Evolutionary conservation across 2,113 vertebrate species (phyloP), one percentile per base, ranked within the genome.

Genomic region (Cinclus cinclus): DNA sequence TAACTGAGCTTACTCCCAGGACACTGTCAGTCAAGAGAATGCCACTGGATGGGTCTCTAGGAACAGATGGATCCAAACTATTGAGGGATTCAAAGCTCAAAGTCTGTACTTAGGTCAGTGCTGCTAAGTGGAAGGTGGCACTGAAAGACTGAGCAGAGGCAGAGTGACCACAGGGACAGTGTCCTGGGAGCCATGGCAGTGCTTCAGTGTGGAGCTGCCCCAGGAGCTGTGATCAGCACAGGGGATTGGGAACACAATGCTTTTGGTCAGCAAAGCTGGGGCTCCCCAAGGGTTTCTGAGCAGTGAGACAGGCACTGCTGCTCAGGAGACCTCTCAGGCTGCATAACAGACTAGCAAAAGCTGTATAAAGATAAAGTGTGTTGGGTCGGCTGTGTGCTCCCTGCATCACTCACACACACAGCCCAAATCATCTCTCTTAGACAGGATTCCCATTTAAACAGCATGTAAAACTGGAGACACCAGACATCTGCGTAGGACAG

Each of bases 181-280:
- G 31, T 15, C 18, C 13, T 1, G 19, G 11, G 0, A 5, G 58
- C 15, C 5, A 1, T 27, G 18, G 41, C 49, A 69, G 20, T 18
- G 10, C 11, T 30, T 60, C 7, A 2, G 25, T 5, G 31, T 2
- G 3, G 60, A 70, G 37, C 62, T 82, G 69, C 2, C 3, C 22
- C 2, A 4, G 27, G 30, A 60, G 27, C 59, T 69, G 35, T 23
- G n/a, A 13, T 42, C 63, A 44, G 39, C 25, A 13, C 1, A 0
- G 25, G 1, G 8, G 9, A 21, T 35, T 41, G 47, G 62, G 16
- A 42, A 7, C 25, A 56, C 15, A 33, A 33, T 8, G 11, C 8
- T 75, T 77, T 55, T 47, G 50, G 25, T 42, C 46, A 62, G 50
- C 56, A 62, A 56, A 59, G 35, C 55, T 58, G 37, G 10, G n/a